Evolutionary conservation across 2,797 vertebrate species (phyloP).

Genomic region (Fundulus diaphanus): DNA sequence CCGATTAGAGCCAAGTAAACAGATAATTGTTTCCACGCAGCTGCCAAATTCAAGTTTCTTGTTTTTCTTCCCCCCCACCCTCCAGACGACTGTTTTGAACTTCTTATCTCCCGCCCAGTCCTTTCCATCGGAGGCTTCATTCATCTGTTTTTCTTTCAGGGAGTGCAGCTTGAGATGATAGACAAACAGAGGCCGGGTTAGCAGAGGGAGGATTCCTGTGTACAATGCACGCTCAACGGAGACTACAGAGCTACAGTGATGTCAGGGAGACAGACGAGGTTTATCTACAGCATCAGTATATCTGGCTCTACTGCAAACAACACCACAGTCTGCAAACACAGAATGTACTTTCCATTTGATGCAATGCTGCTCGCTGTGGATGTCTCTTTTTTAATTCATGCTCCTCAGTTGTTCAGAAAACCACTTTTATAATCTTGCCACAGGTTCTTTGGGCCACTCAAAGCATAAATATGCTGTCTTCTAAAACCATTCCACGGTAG

Average conservation of each 20-base stretch:
- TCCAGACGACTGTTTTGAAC: conserved; percentile 17
- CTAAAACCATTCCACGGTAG: no score
- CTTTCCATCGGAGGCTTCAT: conserved; percentile 16
- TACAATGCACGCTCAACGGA: conserved; percentile 7
- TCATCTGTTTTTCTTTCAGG: background rate
- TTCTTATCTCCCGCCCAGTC: conserved; percentile 9
- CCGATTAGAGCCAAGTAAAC: conserved; percentile 54
- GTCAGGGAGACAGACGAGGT: conserved; percentile 18
- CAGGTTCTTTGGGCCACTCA: background rate
- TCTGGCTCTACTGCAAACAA: conserved; percentile 33
- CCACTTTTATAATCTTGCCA: background rate
- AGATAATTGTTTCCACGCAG: conserved; percentile 28
- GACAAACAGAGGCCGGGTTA: conserved; percentile 10
- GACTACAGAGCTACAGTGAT: conserved; percentile 5
- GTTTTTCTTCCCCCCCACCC: no score
- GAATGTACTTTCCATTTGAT: background rate
- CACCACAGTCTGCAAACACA: conserved; percentile 7
- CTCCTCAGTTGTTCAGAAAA: background rate
- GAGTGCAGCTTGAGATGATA: background rate
- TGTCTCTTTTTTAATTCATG: background rate
- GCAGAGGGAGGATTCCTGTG: conserved; percentile 3
- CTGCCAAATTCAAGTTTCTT: conserved; percentile 9
- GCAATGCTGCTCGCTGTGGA: background rate
- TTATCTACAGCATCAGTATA: conserved; percentile 23
- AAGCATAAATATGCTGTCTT: background rate